Conservation (phyloP, 2,113 vertebrate species). For the Hipposideros armiger region DNA sequence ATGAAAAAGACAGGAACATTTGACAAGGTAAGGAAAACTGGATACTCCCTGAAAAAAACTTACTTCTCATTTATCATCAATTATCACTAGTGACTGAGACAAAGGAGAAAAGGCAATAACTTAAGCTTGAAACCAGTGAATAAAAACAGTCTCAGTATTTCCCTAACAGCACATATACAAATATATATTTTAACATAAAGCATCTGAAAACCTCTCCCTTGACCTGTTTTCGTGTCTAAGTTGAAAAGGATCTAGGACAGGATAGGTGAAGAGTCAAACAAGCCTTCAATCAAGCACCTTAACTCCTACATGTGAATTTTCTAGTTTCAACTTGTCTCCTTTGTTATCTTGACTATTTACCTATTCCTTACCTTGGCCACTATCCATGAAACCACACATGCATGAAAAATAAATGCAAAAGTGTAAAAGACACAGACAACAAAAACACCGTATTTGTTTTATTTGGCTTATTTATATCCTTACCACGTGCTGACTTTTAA, state of each 20-base stretch:
- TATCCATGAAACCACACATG: background rate
- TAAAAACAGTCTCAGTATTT: background rate
- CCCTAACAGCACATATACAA: background rate
- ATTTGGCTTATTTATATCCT: background rate
- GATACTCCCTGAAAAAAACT: background rate
- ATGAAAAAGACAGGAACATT: background rate
- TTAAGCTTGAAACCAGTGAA: background rate
- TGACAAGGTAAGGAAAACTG: background rate
- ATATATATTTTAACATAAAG: background rate
- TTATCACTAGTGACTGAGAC: background rate
- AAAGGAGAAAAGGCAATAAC: background rate
- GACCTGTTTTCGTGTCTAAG: background rate
- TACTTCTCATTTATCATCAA: background rate
- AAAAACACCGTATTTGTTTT: background rate
- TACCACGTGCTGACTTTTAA: background rate
- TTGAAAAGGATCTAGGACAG: background rate
- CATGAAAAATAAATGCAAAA: background rate
- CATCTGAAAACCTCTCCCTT: background rate
- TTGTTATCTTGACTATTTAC: background rate
- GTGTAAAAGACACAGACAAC: background rate
- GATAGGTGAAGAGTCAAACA: background rate
- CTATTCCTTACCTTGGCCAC: background rate
- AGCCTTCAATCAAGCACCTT: background rate
- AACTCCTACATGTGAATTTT: background rate
- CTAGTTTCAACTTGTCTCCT: background rate